Evolutionary conservation across 1,140 invertebrate genomes (phyloP), one percentile per base, ranked within the genome.

Genomic region (Bombus sylvicola): DNA sequence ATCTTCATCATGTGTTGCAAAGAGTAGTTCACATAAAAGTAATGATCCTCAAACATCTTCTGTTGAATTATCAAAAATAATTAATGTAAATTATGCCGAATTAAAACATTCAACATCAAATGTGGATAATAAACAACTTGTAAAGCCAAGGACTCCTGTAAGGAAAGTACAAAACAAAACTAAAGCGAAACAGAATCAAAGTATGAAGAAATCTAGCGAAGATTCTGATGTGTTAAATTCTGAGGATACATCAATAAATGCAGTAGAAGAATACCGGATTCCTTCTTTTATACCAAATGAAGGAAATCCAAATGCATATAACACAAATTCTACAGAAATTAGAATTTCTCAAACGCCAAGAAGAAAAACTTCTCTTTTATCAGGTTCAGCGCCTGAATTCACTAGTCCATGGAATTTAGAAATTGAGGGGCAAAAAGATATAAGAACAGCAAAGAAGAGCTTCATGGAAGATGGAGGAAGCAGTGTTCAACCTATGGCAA

Each of bases 381-480:
- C 85, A 3, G 92, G 91, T 31, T 94, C 94, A 9, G 92, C 93
- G 8, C 93, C 94, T 0, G 93, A 95, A 64, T 92, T 93, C 68
- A 89, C 89, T 3, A 87, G 88, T 12, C 84, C 93, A 0, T 94
- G 94, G 94, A 92, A 87, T 28, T 39, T 87, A 4, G 89, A 92
- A 31, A 82, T 94, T 18, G 94, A 96, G 71, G 96, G 96, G 3
- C 95, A 96, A 77, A 96, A 96, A 72, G 95, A 96, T 66, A 94
- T 95, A n/a, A 93, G 94, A 86, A 95, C 94, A 34, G 94, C 95
- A 12, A 96, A 95, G n/a, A 96, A 96, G 79, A 96, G 96, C 71
- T 96, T 97, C 74, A 96, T 97, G 90, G 96, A 97, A 91, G 96
- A 96, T 92, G 96, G 96, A 43, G 95, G 96, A n/a, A 95, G 92